Percentiles rank a stretch among this genome's conserved stretches.
Conservation (phyloP, 2,888 invertebrate genomes). For the Uloborus plumipes region DNA sequence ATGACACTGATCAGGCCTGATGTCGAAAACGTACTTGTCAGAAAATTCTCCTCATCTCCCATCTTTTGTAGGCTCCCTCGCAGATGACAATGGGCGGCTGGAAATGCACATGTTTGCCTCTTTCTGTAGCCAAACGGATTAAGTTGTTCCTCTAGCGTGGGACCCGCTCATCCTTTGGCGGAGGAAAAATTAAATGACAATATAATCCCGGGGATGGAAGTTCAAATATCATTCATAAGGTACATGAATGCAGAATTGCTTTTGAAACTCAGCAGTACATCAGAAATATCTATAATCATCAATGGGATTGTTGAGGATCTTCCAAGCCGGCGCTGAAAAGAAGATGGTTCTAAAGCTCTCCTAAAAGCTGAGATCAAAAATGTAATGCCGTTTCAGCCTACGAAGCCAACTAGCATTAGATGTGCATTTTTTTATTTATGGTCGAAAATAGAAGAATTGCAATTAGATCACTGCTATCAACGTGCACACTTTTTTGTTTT, state of each 20-base stretch:
- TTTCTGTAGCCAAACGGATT: conserved; percentile 26
- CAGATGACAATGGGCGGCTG: conserved; percentile 24
- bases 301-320: no score
- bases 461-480: no score
- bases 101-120: conserved; percentile 4
- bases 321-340: no score
- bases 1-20: conserved; percentile 48
- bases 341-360: no score
- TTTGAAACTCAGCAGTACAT: background rate
- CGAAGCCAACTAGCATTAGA: no score
- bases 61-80: conserved; percentile 36
- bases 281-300: no score
- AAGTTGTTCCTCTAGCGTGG: conserved; percentile 61
- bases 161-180: conserved; percentile 40
- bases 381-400: no score
- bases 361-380: no score
- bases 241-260: conserved; percentile 13
- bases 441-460: no score
- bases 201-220: conserved; percentile 50
- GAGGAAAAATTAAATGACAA: conserved; percentile 43
- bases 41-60: conserved; percentile 40
- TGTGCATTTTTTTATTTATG: no score
- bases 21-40: conserved; percentile 40
- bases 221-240: conserved; percentile 53
- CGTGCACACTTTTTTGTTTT: no score